Percentiles rank a stretch among this genome's conserved stretches.
phyloP scores from a whole-genome alignment of 2,888 invertebrate species.

The Cephonodes hylas region DNA sequence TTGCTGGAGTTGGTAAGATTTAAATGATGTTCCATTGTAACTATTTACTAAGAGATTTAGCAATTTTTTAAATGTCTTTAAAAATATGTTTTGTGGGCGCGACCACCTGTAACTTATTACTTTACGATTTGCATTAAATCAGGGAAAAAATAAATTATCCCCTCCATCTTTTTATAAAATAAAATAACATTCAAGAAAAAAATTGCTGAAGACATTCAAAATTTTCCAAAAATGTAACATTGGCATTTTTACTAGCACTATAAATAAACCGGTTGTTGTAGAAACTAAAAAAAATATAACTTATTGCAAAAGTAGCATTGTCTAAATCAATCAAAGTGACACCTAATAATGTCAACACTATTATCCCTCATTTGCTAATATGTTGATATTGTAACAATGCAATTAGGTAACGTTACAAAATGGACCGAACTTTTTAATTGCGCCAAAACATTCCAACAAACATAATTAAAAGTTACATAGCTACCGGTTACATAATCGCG shows the following conservation, averaged over 20 bases:
- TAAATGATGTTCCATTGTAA: too few relatives aligned
- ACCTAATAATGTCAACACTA: neutral
- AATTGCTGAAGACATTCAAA: too few relatives aligned
- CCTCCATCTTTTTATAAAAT: too few relatives aligned
- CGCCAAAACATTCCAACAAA: constrained; percentile 12
- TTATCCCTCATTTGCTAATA: neutral
- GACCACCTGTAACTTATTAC: too few relatives aligned
- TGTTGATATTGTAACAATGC: neutral
- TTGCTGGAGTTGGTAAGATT: neutral
- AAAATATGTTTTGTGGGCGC: too few relatives aligned
- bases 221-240: too few relatives aligned
- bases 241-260: neutral
- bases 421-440: constrained; percentile 15
- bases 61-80: too few relatives aligned
- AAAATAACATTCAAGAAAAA: too few relatives aligned
- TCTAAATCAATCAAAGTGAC: neutral
- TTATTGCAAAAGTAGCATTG: neutral
- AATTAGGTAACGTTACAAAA: constrained; percentile 1
- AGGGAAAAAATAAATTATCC: too few relatives aligned
- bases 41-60: too few relatives aligned
- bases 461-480: constrained; percentile 17
- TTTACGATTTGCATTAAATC: too few relatives aligned
- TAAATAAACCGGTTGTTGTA: too few relatives aligned
- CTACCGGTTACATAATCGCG: constrained; percentile 26
- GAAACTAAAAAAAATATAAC: neutral